Conservation (phyloP, 2,888 invertebrate genomes). For the Ditylenchus weischeri region DNA sequence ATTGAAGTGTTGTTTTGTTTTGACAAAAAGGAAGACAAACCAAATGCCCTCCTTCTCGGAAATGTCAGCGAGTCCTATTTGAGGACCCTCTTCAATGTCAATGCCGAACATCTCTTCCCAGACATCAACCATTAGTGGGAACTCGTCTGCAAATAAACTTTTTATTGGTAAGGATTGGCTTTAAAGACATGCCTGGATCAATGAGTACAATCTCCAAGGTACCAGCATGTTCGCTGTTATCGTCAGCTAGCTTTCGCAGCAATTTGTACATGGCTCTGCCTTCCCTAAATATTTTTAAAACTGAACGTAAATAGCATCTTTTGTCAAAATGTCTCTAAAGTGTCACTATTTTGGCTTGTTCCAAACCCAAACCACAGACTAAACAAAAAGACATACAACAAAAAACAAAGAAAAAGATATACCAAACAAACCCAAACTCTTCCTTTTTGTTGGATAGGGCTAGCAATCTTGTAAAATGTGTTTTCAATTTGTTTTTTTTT, state of each 20-base stretch:
- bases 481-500: too few species aligned
- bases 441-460: too few species aligned
- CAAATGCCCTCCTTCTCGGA: slow-evolving; percentile 59
- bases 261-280: slow-evolving; percentile 57
- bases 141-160: slow-evolving; percentile 50
- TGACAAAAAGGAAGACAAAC: slow-evolving; percentile 48
- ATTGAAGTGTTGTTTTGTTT: background rate
- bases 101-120: slow-evolving; percentile 60
- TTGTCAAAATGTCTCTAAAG: too few species aligned
- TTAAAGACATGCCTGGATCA: slow-evolving; percentile 50
- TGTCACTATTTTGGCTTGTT: too few species aligned
- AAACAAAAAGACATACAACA: too few species aligned
- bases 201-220: slow-evolving; percentile 57
- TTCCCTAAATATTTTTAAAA: slow-evolving; percentile 29
- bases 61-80: slow-evolving; percentile 58
- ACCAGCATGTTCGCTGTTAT: slow-evolving; percentile 58
- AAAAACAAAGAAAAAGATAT: too few species aligned
- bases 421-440: too few species aligned
- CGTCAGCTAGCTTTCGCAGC: slow-evolving; percentile 56
- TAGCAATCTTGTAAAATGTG: too few species aligned
- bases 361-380: too few species aligned
- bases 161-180: background rate
- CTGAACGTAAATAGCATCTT: too few species aligned
- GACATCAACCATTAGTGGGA: slow-evolving; percentile 59
- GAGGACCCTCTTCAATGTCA: slow-evolving; percentile 59